Percentiles rank a stretch among this genome's conserved stretches.
Evolutionary conservation across 2,888 invertebrate species (phyloP).

Genomic region (Apotomis turbidana): DNA sequence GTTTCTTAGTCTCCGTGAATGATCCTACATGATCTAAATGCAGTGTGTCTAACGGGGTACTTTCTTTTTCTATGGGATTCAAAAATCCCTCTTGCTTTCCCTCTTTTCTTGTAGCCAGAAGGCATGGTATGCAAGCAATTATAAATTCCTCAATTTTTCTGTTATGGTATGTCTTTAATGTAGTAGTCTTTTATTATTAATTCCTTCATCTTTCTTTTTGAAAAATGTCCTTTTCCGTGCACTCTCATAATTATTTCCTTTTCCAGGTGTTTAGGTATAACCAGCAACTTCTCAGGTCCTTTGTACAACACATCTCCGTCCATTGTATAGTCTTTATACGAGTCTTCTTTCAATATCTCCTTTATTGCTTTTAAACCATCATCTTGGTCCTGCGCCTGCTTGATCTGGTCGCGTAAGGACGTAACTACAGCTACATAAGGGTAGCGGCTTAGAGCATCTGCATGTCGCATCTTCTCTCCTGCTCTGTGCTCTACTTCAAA

Average conservation of each 20-base stretch:
- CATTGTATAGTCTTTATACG: too few relatives aligned
- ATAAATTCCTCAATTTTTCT: slow-evolving; percentile 44
- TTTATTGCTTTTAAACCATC: not conserved
- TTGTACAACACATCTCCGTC: too few relatives aligned
- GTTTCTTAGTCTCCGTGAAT: slow-evolving; percentile 52
- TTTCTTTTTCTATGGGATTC: slow-evolving; percentile 50
- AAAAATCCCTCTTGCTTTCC: slow-evolving; percentile 50
- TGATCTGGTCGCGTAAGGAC: not conserved
- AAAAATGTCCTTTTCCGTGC: slow-evolving; percentile 58
- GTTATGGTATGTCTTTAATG: slow-evolving; percentile 46
- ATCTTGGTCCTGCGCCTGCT: not conserved
- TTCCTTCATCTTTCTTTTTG: slow-evolving; percentile 49
- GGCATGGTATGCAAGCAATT: slow-evolving; percentile 45
- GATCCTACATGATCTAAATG: slow-evolving; percentile 62
- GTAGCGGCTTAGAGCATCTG: slow-evolving; percentile 9
- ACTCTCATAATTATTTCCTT: too few relatives aligned
- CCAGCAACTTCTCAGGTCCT: too few relatives aligned
- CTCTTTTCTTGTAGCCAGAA: slow-evolving; percentile 46
- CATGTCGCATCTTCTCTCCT: not conserved
- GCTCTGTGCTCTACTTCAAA: not conserved
- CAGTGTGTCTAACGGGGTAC: slow-evolving; percentile 52
- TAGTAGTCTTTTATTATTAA: slow-evolving; percentile 51
- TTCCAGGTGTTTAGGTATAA: too few relatives aligned
- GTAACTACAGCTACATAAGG: not conserved
- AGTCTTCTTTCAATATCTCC: not conserved